Evolutionary conservation across 2,888 invertebrate genomes (phyloP), one percentile per base, ranked within the genome.

Genomic region (Sphaerophoria taeniata): DNA sequence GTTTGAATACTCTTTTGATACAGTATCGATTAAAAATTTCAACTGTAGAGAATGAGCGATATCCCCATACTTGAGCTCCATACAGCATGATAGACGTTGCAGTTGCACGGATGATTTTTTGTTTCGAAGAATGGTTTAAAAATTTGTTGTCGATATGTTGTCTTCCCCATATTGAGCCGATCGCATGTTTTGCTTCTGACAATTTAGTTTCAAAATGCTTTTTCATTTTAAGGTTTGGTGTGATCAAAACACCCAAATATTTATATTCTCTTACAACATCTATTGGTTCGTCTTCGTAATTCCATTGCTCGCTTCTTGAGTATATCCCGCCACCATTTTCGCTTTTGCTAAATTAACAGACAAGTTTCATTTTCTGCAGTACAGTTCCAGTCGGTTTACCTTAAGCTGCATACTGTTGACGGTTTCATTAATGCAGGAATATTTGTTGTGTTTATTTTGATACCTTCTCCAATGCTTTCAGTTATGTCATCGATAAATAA

Each of bases 331-430:
- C 34, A 7, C 70, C 47, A n/a, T 58, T 45, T 70, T 70, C 3
- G 33, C 33, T 16, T 56, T 70, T 7, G 14, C 1, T 14, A 56
- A 56, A n/a, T 69, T 56, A 5, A 45, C 69, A 9, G 16, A 47
- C 47, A 70, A 36, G 45, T 58, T 70, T 14, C 43, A 70, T 14
- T 16, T 53, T 39, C 11, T 69, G 16, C 43, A 69, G 11, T 67
- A 67, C 12, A 14, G 6, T 53, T 11, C 12, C 6, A 33, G 12
- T 31, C n/a, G 12, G 7, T 53, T n/a, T n/a, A n/a, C n/a, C n/a
- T n/a, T n/a, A n/a, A n/a, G n/a, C n/a, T n/a, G n/a, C n/a, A n/a
- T n/a, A n/a, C n/a, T 53, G 49, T 16, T 49, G 9, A 49, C 4
- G 14, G 49, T 16, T 7, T 49, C 49, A 51, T 51, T 24, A 24